Evolutionary conservation across 2,113 vertebrate species (phyloP).

Genomic region (Grammomys surdaster): DNA sequence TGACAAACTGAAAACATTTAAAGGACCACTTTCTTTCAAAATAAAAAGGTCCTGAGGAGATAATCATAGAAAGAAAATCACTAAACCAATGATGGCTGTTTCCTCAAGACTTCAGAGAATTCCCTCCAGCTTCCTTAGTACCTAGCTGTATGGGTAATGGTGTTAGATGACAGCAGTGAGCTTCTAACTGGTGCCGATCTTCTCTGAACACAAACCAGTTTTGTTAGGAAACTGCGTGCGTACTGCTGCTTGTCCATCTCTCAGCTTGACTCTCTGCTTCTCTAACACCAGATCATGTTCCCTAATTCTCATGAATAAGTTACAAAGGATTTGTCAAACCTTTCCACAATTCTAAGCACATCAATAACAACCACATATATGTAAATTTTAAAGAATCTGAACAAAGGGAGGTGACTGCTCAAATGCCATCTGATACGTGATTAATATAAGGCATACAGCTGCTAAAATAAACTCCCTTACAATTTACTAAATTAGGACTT

Average conservation of each 20-base stretch:
- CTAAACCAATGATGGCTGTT: background rate
- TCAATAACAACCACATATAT: background rate
- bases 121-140: background rate
- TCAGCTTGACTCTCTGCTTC: conserved; percentile 16
- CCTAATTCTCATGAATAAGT: conserved; percentile 30
- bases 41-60: background rate
- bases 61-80: background rate
- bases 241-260: background rate
- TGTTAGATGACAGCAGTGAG: background rate
- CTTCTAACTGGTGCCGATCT: background rate
- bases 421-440: background rate
- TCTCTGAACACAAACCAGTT: conserved; percentile 15
- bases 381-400: conserved; percentile 18
- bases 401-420: conserved; percentile 12
- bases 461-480: conserved; percentile 1
- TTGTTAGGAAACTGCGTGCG: background rate
- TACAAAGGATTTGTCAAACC: conserved; percentile 21
- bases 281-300: conserved; percentile 21
- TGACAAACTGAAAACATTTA: background rate
- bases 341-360: conserved; percentile 8
- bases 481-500: background rate
- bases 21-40: conserved; percentile 61
- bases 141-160: background rate
- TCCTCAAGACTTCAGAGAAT: background rate
- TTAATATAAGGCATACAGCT: background rate